These are phyloP conservation scores for Protaetia brevitarsis DNA, from an alignment of 1,140 invertebrate genomes.

Conservation along the genomic window DNA sequence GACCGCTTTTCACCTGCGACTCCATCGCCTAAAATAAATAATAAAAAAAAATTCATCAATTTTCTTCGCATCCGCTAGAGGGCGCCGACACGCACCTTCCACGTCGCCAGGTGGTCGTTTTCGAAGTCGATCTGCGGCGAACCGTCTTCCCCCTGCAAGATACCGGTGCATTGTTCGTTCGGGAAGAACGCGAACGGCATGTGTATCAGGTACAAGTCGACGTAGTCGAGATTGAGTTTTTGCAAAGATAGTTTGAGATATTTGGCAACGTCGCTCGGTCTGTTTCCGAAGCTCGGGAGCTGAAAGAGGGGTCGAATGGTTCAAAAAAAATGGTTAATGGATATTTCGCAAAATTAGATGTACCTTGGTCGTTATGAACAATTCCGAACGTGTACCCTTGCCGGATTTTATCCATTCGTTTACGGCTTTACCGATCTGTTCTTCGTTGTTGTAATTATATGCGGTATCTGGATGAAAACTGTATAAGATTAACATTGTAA, in stretches of 20 bases:
- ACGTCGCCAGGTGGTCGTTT: slow-evolving; percentile 49
- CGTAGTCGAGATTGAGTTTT: slow-evolving; percentile 60
- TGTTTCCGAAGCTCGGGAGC: slow-evolving; percentile 56
- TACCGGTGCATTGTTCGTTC: slow-evolving; percentile 40
- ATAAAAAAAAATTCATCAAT: not conserved
- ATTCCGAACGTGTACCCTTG: slow-evolving; percentile 57
- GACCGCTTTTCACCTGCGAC: slow-evolving; percentile 53
- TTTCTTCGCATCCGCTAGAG: too few species aligned
- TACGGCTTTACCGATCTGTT: slow-evolving; percentile 58
- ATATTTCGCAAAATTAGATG: too few species aligned
- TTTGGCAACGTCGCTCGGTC: slow-evolving; percentile 57
- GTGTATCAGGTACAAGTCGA: slow-evolving; percentile 71
- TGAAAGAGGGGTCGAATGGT: too few species aligned
- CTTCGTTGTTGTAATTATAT: slow-evolving; percentile 63
- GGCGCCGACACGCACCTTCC: too few species aligned
- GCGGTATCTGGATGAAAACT: slow-evolving; percentile 66
- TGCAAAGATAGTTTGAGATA: slow-evolving; percentile 60
- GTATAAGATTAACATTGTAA: too few species aligned
- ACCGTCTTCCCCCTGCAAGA: slow-evolving; percentile 49
- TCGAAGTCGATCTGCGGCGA: slow-evolving; percentile 43
- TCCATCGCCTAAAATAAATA: slow-evolving; percentile 58
- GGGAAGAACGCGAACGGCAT: slow-evolving; percentile 58
- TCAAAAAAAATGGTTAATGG: too few species aligned
- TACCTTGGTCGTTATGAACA: slow-evolving; percentile 68
- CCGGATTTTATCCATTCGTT: slow-evolving; percentile 57